Evolutionary conservation across 2,888 invertebrate species (phyloP), one percentile per base, ranked within the genome.

Genomic region (Chymomyza amoena): DNA sequence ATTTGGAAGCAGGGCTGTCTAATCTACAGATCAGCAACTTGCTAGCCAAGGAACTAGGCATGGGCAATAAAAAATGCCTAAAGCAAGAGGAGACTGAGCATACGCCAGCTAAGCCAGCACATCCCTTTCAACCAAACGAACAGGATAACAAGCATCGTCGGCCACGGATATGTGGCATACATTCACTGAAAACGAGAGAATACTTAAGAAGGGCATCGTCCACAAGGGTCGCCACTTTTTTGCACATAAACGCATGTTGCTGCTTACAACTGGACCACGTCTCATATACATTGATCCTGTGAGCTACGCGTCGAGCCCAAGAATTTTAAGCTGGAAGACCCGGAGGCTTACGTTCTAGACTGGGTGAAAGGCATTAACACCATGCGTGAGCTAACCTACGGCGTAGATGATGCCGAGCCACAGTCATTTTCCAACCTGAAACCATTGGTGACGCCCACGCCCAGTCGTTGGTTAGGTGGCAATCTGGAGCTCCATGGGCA

Each of bases 261-360:
- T 99, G 73, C 93, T 99, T 70, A 99, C 99, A 0, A 96, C 97
- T 69, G 98, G 98, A n/a, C n/a, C 36, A 99, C 99, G 1, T n/a
- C n/a, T 96, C 97, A 83, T 93, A 99, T 99, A 99, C 91, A 97
- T 99, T 63, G 99, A 99, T 93, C 97, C 99, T 1, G 95, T 95
- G 65, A 96, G 69, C 92, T 99, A 77, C 94, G 95, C 77, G 95
- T 98, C 56, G 99, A 99, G 92, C 96, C 97, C 62, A 98, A 98
- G 92, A 99, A 98, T 93, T 99, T 99, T 91, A 97, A 97, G 93
- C 93, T 99, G 88, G 99, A 99, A 93, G 99, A 99, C 92, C 97
- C 97, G 0, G 95, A 97, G 81, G 97, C 98, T 57, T 97, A 95
- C 90, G 97, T 99, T 51, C 93, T 97, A 81, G 96, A 97, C 89